Evolutionary conservation across 2,888 invertebrate species (phyloP).

Genomic region (Amaurobius ferox): DNA sequence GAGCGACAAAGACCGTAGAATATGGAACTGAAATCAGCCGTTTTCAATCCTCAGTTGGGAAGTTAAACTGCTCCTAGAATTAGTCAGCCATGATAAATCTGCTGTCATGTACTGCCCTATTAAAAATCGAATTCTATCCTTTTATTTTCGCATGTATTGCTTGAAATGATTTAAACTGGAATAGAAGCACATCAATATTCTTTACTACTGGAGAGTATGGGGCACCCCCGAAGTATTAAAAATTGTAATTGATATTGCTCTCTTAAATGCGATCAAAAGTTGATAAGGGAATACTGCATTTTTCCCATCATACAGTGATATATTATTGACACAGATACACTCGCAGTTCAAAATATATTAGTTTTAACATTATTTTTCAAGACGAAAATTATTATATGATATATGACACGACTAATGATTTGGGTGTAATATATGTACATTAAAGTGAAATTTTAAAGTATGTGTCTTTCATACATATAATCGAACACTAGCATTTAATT

Average conservation of each 20-base stretch:
- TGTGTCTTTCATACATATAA: too few species aligned
- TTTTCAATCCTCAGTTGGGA: conserved; percentile 6
- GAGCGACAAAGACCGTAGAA: conserved; percentile 21
- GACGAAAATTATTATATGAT: too few species aligned
- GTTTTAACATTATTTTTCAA: too few species aligned
- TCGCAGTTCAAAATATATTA: too few species aligned
- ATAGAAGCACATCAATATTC: conserved; percentile 24
- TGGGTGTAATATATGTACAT: too few species aligned
- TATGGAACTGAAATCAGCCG: conserved; percentile 25
- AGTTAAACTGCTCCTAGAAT: conserved; percentile 28
- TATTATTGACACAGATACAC: not conserved
- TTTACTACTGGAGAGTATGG: not conserved
- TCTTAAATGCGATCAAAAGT: not conserved
- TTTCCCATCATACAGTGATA: not conserved
- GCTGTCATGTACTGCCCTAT: conserved; percentile 46
- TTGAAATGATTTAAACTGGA: conserved; percentile 7
- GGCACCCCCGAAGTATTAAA: not conserved
- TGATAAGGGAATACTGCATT: not conserved
- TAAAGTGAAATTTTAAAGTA: too few species aligned
- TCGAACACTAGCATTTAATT: too few species aligned
- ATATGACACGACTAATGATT: too few species aligned
- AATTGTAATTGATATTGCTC: not conserved
- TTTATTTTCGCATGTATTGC: conserved; percentile 14
- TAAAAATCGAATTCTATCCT: conserved; percentile 36
- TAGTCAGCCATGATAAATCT: conserved; percentile 39